A percentile compares a stretch with the other conserved stretches of the same genome.
These are phyloP conservation scores for Pelobates cultripes DNA, from an alignment of 2,797 vertebrate genomes.

Conservation along the genomic window DNA sequence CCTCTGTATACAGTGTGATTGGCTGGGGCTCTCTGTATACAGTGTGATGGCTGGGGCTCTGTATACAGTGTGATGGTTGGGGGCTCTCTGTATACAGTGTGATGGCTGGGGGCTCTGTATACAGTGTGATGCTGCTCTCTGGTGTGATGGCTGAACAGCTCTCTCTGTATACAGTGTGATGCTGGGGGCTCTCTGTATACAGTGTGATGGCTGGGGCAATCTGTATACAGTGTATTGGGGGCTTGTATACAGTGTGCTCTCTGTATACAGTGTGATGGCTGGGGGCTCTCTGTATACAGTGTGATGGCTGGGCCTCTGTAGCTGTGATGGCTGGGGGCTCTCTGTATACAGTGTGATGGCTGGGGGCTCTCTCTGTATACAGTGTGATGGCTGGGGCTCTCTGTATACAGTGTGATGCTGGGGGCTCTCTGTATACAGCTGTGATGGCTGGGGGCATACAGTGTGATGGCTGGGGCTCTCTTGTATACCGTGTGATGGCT, in stretches of 20 bases:
- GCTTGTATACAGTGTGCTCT: no score
- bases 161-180: no score
- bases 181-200: no score
- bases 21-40: not conserved
- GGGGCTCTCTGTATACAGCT: not conserved
- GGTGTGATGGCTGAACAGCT: not conserved
- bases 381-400: not conserved
- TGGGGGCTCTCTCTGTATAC: not conserved
- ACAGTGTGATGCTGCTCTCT: not conserved
- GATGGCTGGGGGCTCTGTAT: not conserved
- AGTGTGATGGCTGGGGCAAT: not conserved
- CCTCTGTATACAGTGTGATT: not conserved
- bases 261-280: not conserved
- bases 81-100: not conserved
- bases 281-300: not conserved
- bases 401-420: not conserved
- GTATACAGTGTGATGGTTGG: not conserved
- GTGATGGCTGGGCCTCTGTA: no score
- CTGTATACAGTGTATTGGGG: not conserved
- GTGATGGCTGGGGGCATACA: not conserved
- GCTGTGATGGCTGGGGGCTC: no score
- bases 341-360: not conserved
- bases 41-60: not conserved
- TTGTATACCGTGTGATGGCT: not conserved
- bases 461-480: not conserved